A percentile compares a stretch with the other conserved stretches of the same genome.
Conservation (phyloP, 2,113 vertebrate genomes). For the Hiodon alosoides region DNA sequence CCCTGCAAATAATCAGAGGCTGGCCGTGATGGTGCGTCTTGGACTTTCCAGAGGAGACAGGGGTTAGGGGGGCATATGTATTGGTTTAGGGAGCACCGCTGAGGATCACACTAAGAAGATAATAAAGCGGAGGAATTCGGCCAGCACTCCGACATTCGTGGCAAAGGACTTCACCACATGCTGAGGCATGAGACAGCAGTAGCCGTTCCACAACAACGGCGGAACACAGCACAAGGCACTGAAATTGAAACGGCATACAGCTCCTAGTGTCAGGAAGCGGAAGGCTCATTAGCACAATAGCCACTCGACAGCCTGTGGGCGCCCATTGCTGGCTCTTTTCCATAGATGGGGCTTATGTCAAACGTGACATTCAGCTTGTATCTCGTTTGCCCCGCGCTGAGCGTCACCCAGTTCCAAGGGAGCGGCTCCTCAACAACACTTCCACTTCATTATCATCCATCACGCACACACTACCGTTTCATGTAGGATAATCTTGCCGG, state of each 20-base stretch:
- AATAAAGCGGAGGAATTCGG: not conserved
- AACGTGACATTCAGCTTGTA: not conserved
- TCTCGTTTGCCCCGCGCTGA: not conserved
- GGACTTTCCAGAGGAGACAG: not conserved
- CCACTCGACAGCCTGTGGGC: too few species aligned
- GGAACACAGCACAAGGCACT: too few species aligned
- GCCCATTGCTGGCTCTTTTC: too few species aligned
- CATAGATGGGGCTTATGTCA: too few species aligned
- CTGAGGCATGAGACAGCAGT: too few species aligned
- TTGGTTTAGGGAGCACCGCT: not conserved
- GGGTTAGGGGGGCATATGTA: not conserved
- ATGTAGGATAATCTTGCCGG: not conserved
- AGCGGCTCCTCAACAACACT: not conserved
- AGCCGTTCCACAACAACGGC: too few species aligned
- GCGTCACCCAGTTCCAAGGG: not conserved
- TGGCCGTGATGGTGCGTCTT: too few species aligned
- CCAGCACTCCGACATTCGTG: not conserved
- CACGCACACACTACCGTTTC: not conserved
- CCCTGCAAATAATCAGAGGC: not conserved
- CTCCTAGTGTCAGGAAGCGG: not conserved
- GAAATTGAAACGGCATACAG: too few species aligned
- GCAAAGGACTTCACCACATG: not conserved
- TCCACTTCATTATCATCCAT: not conserved
- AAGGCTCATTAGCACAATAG: not conserved
- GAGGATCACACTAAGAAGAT: not conserved